Conservation (phyloP, 1,140 invertebrate genomes). For the Ylistrum balloti region DNA sequence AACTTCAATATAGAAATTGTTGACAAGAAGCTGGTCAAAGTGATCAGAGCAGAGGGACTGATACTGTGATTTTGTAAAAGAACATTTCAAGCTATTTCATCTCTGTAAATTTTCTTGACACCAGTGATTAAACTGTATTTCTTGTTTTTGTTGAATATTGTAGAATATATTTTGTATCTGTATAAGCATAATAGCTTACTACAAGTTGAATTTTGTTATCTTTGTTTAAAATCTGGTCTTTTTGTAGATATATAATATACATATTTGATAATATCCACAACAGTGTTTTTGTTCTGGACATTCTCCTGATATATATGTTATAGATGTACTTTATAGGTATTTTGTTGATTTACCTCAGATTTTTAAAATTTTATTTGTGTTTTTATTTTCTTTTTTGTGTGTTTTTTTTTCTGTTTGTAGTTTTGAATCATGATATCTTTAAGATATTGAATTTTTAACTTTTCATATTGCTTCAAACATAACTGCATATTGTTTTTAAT, state of each 20-base stretch:
- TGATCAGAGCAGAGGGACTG: too few relatives aligned
- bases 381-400: background rate
- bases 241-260: conserved; percentile 22
- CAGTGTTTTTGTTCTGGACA: background rate
- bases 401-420: background rate
- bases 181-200: background rate
- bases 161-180: background rate
- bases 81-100: too few relatives aligned
- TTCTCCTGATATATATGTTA: background rate
- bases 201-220: background rate
- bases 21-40: background rate
- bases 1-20: background rate
- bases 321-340: background rate
- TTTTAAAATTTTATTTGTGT: background rate
- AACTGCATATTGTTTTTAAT: background rate
- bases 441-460: background rate
- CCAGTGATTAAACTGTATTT: background rate
- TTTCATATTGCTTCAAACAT: background rate
- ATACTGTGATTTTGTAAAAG: too few relatives aligned
- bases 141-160: background rate
- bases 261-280: background rate
- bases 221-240: background rate
- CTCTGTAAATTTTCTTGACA: background rate
- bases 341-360: background rate
- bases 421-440: background rate